Conservation (phyloP, 2,888 invertebrate genomes). For the Magallana nippona region DNA sequence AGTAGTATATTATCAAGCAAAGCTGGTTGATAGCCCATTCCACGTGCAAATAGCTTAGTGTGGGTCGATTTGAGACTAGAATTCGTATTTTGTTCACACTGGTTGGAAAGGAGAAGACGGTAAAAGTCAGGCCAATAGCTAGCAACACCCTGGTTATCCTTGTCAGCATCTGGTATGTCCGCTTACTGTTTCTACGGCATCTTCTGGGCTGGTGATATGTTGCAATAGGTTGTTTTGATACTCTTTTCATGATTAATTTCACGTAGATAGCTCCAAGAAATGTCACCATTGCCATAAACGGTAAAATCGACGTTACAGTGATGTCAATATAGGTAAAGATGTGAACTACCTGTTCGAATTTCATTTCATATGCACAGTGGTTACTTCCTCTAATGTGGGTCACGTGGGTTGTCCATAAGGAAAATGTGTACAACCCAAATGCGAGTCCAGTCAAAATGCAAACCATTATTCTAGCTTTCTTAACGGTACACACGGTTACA, state of each 20-base stretch:
- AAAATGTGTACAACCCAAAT: slow-evolving; percentile 55
- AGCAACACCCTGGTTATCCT: slow-evolving; percentile 67
- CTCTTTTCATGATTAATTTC: slow-evolving; percentile 50
- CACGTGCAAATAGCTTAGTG: slow-evolving; percentile 45
- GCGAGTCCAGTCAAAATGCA: slow-evolving; percentile 39
- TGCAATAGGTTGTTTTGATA: neutral
- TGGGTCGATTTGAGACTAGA: slow-evolving; percentile 47
- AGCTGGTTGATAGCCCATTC: slow-evolving; percentile 62
- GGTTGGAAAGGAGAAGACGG: slow-evolving; percentile 64
- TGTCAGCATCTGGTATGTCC: slow-evolving; percentile 51
- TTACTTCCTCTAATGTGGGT: slow-evolving; percentile 46
- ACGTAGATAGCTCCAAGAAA: slow-evolving; percentile 64
- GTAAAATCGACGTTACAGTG: slow-evolving; percentile 61
- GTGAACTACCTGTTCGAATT: slow-evolving; percentile 55
- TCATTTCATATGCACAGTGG: slow-evolving; percentile 51
- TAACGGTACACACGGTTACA: slow-evolving; percentile 40
- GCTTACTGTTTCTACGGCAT: neutral
- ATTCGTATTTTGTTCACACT: slow-evolving; percentile 66
- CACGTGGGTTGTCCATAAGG: slow-evolving; percentile 59
- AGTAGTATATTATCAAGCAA: slow-evolving; percentile 63
- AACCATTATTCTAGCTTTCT: slow-evolving; percentile 39
- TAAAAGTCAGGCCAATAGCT: slow-evolving; percentile 67
- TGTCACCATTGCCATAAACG: slow-evolving; percentile 60
- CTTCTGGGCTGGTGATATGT: neutral
- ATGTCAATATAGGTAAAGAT: slow-evolving; percentile 64